Evolutionary conservation across 2,888 invertebrate genomes (phyloP), one percentile per base, ranked within the genome.

Genomic region (Tipula unca): DNA sequence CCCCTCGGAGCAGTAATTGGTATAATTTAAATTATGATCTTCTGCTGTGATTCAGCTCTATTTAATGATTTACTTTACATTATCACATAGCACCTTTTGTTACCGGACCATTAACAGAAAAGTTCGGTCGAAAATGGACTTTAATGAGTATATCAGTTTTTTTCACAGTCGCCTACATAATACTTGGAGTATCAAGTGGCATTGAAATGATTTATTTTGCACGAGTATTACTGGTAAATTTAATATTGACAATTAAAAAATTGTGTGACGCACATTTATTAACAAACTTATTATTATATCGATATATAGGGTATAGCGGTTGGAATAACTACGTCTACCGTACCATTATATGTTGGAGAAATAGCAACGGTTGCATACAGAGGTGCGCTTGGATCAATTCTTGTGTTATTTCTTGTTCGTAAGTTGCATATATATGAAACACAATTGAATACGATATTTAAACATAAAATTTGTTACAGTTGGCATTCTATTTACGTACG

Each of bases 301-400:
- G n/a, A 32, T 32, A 32, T n/a, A 17, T 29, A 39, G 90, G 96
- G 96, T 83, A 88, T 94, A 0, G 93, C 93, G 0, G 92, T 94
- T 0, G 95, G 95, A 0, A 93, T 94, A 88, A 91, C 94, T 13
- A 95, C 94, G 90, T 94, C 95, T 0, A 93, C 94, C 0, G 93
- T 94, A 0, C 96, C 97, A 0, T 95, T 97, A 93, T 98, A 97
- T 90, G 93, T 97, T 86, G 96, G 96, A 69, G 98, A 98, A 90
- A 95, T 97, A 83, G 93, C 97, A 4, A 95, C 96, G 87, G 94
- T 95, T 86, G 94, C 95, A 32, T 93, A 94, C n/a, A 92, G 98
- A 87, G 97, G 97, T 0, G 94, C 95, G 0, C 91, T 97, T 0
- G 97, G 97, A 0, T 95, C 97, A 0, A 93, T 96, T 86, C 93